A percentile compares a stretch with the other conserved stretches of the same genome.
These are phyloP conservation scores for Periophthalmodon schlosseri DNA, from an alignment of 2,113 vertebrate species.

Conservation along the genomic window DNA sequence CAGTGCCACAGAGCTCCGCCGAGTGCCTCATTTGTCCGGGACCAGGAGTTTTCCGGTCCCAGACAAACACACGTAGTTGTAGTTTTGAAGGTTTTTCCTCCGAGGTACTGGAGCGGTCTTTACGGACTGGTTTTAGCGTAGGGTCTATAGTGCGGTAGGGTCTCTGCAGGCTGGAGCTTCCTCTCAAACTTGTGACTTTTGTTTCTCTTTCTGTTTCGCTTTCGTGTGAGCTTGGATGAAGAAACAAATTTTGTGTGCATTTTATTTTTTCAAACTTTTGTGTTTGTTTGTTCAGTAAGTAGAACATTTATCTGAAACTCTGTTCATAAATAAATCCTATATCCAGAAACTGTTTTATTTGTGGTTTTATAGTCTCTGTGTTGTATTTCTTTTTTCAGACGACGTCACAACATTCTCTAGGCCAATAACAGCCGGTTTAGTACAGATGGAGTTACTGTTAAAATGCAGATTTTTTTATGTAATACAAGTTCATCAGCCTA, in stretches of 20 bases:
- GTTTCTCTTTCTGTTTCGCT: conserved; percentile 22
- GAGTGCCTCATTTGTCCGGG: conserved; percentile 66
- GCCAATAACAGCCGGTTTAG: too few species aligned
- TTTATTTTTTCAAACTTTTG: conserved; percentile 40
- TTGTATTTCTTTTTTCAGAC: too few species aligned
- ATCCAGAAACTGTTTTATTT: conserved; percentile 22
- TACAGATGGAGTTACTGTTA: too few species aligned
- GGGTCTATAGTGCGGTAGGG: conserved; percentile 23
- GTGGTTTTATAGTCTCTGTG: too few species aligned
- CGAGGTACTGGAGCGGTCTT: conserved; percentile 55
- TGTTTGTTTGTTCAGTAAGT: conserved; percentile 56
- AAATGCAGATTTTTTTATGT: too few species aligned
- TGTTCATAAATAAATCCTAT: conserved; percentile 70
- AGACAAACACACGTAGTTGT: background rate
- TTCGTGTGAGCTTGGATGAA: conserved; percentile 46
- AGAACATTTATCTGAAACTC: conserved; percentile 51
- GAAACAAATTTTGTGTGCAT: conserved; percentile 45
- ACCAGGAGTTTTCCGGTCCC: conserved; percentile 4
- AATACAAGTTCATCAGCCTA: too few species aligned
- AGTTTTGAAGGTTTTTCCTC: conserved; percentile 1
- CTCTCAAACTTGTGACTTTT: conserved; percentile 59
- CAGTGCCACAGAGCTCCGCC: conserved; percentile 63
- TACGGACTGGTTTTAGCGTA: conserved; percentile 54
- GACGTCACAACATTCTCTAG: too few species aligned
- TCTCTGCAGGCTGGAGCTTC: conserved; percentile 75